Percentiles rank a stretch among this genome's conserved stretches.
phyloP scores from a whole-genome alignment of 2,113 vertebrate species.

The Zeus faber region DNA sequence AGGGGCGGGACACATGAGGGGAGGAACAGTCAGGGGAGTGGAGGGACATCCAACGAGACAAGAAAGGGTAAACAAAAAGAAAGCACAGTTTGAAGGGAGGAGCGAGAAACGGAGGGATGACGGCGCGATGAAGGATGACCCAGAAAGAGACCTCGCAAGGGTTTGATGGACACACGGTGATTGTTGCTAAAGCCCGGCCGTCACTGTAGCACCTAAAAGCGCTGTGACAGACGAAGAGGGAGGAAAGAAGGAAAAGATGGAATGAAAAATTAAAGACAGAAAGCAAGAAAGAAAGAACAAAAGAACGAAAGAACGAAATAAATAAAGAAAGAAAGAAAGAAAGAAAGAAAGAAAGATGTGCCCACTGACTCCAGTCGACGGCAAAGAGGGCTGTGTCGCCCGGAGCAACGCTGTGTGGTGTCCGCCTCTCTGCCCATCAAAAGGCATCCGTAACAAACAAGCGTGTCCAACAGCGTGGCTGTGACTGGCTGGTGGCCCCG shows the following conservation, averaged over 20 bases:
- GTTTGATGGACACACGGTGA: background rate
- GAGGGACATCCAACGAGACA: background rate
- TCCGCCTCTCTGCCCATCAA: conserved; percentile 36
- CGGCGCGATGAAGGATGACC: background rate
- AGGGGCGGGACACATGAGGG: background rate
- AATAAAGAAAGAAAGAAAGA: too few species aligned
- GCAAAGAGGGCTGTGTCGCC: conserved; percentile 45
- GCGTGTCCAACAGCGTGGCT: conserved; percentile 40
- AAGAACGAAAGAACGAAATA: too few species aligned
- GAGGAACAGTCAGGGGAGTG: background rate
- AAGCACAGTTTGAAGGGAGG: background rate
- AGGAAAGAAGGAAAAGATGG: too few species aligned
- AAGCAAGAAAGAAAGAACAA: too few species aligned
- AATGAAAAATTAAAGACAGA: too few species aligned
- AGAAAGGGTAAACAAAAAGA: background rate
- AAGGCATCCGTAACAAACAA: conserved; percentile 55
- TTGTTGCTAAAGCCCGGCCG: background rate
- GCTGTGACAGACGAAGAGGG: conserved; percentile 39
- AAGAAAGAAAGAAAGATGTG: conserved; percentile 43
- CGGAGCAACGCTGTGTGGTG: conserved; percentile 45
- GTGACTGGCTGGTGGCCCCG: conserved; percentile 25
- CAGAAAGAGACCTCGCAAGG: background rate
- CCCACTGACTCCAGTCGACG: conserved; percentile 27
- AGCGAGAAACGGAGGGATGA: background rate
- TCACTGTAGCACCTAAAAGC: conserved; percentile 39